These are phyloP conservation scores for Nemurella pictetii DNA, from an alignment of 2,888 invertebrate species.

Conservation along the genomic window DNA sequence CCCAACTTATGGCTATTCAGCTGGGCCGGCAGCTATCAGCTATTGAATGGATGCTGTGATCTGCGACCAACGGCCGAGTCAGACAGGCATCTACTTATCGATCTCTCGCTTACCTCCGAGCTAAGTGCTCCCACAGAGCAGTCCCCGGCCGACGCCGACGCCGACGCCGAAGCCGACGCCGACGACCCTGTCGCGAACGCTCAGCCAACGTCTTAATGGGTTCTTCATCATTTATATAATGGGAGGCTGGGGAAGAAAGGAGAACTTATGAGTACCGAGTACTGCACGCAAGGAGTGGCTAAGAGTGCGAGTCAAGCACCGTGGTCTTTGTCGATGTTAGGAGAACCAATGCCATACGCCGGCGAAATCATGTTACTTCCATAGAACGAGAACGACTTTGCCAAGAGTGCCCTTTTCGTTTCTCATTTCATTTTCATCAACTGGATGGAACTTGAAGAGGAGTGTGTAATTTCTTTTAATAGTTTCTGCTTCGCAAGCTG, in stretches of 20 bases:
- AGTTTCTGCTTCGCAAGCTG: not conserved
- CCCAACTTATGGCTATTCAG: too few relatives aligned
- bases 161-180: not conserved
- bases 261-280: not conserved
- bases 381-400: too few relatives aligned
- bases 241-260: not conserved
- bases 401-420: not conserved
- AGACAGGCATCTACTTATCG: not conserved
- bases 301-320: not conserved
- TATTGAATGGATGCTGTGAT: not conserved
- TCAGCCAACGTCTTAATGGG: conserved; percentile 13
- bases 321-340: not conserved
- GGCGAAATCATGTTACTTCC: not conserved
- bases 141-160: not conserved
- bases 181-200: not conserved
- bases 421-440: not conserved
- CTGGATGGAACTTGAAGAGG: not conserved
- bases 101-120: not conserved
- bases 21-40: not conserved
- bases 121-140: not conserved
- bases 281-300: not conserved
- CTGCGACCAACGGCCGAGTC: not conserved
- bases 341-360: too few relatives aligned
- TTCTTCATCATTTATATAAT: conserved; percentile 22
- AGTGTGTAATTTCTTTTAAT: not conserved